A percentile compares a stretch with the other conserved stretches of the same genome.
Conservation (phyloP, 1,140 invertebrate species). For the Leptinotarsa texana region DNA sequence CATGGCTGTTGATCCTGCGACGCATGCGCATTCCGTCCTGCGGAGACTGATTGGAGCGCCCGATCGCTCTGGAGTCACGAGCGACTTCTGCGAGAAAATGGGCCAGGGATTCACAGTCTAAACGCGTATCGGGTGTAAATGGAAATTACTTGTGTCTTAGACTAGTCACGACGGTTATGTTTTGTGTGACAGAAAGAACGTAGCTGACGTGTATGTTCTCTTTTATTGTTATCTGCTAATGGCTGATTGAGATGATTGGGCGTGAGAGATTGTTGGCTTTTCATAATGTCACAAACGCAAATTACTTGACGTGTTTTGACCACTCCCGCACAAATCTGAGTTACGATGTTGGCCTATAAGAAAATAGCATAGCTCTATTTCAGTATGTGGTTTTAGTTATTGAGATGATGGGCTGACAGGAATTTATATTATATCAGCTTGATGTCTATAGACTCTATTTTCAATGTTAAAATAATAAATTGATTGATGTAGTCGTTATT, state of each 20-base stretch:
- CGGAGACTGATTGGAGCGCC: constrained; percentile 40
- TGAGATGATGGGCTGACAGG: no score
- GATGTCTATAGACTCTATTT: no score
- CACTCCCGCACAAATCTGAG: constrained; percentile 21
- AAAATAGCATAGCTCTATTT: no score
- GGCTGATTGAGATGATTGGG: constrained; percentile 37
- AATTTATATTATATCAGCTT: no score
- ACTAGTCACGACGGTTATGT: background rate
- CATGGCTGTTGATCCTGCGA: constrained; percentile 39
- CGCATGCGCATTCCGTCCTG: constrained; percentile 34
- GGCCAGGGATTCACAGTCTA: background rate
- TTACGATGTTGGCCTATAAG: constrained; percentile 20
- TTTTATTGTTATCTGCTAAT: constrained; percentile 33
- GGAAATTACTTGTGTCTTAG: background rate
- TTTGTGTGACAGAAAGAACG: background rate
- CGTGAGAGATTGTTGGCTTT: constrained; percentile 24
- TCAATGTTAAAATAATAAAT: no score
- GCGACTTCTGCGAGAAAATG: background rate
- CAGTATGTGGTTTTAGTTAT: no score
- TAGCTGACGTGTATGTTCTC: constrained; percentile 22
- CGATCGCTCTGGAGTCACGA: constrained; percentile 15
- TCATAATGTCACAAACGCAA: constrained; percentile 29
- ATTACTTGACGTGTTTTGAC: constrained; percentile 24
- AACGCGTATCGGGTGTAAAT: background rate
- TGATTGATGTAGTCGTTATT: no score